phyloP scores from a whole-genome alignment of 2,797 vertebrate genomes.

The Myripristis jacobus region DNA sequence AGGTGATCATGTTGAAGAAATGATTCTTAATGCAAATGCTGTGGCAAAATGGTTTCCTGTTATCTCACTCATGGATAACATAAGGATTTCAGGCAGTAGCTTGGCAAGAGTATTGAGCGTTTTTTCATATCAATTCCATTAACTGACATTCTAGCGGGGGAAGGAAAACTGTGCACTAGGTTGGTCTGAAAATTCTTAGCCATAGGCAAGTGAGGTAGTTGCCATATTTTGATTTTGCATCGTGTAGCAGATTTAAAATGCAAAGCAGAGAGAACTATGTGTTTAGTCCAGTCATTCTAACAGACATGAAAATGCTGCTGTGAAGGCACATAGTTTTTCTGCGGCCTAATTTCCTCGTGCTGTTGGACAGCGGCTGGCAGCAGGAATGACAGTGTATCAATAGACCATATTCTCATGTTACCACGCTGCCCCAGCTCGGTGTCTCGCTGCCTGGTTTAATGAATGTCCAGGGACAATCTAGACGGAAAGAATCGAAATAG shows the following conservation, averaged over 20 bases:
- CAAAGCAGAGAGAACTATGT: conserved; percentile 15
- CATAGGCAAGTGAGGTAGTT: conserved; percentile 16
- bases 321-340: conserved; percentile 31
- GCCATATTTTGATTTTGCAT: conserved; percentile 13
- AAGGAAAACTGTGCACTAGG: conserved; percentile 12
- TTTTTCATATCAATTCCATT: conserved; percentile 19
- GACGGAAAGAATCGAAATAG: conserved; percentile 61
- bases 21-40: conserved; percentile 8
- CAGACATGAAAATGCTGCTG: conserved; percentile 26
- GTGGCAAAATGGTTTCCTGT: conserved; percentile 1
- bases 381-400: conserved; percentile 67
- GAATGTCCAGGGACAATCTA: conserved; percentile 74
- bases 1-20: not conserved
- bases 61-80: not conserved
- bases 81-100: conserved; percentile 11
- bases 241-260: conserved; percentile 20
- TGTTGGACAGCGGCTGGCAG: conserved; percentile 52
- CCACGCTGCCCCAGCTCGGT: conserved; percentile 51
- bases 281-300: conserved; percentile 21
- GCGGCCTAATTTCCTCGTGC: conserved; percentile 51
- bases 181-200: not conserved
- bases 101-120: not conserved
- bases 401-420: conserved; percentile 66
- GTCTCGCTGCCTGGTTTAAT: conserved; percentile 66
- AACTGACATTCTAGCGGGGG: not conserved